phyloP scores from a whole-genome alignment of 2,797 vertebrate genomes.

The Diplodus puntazzo region DNA sequence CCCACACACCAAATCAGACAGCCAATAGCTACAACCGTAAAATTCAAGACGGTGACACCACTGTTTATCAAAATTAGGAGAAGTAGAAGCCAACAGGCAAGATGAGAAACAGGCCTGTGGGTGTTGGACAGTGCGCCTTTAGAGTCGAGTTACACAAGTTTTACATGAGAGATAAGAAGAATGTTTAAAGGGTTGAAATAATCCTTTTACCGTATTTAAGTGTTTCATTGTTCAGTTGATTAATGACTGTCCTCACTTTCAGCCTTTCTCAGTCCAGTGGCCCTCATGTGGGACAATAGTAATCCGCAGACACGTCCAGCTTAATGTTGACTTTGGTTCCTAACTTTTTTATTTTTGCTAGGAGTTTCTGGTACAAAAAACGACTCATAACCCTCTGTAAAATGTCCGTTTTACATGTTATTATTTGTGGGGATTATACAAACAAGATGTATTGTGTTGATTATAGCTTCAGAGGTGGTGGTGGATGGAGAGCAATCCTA shows the following conservation, averaged over 20 bases:
- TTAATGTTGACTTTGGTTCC: slow-evolving; percentile 37
- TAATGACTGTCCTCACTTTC: slow-evolving; percentile 33
- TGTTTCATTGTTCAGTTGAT: slow-evolving; percentile 35
- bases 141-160: slow-evolving; percentile 23
- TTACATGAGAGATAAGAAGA: slow-evolving; percentile 33
- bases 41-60: background rate
- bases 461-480: background rate
- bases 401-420: background rate
- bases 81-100: slow-evolving; percentile 19
- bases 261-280: background rate
- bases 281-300: slow-evolving; percentile 1
- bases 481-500: background rate
- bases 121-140: slow-evolving; percentile 11
- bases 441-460: background rate
- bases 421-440: background rate
- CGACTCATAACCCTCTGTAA: too few species aligned
- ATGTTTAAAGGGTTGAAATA: slow-evolving; percentile 23
- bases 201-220: slow-evolving; percentile 10
- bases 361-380: too few species aligned
- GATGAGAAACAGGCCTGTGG: slow-evolving; percentile 29
- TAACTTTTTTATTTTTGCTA: slow-evolving; percentile 3
- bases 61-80: slow-evolving; percentile 15
- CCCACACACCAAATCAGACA: background rate
- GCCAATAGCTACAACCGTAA: background rate
- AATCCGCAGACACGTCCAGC: slow-evolving; percentile 15